These are phyloP conservation scores for Agonopterix alstromeriana DNA, from an alignment of 2,888 invertebrate species.

Conservation along the genomic window DNA sequence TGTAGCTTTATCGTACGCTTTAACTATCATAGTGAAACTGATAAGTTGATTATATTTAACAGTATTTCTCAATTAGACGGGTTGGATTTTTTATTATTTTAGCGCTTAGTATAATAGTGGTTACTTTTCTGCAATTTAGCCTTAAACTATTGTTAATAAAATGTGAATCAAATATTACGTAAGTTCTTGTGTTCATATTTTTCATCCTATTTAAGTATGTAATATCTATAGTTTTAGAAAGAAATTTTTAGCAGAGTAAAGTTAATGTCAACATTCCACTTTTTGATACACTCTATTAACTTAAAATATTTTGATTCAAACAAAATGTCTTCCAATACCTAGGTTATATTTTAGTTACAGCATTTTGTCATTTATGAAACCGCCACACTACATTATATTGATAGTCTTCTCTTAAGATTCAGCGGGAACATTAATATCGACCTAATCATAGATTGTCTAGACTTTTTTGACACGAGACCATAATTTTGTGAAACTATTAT, in stretches of 20 bases:
- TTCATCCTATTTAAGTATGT: conserved; percentile 29
- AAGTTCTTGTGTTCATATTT: conserved; percentile 43
- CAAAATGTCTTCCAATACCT: conserved; percentile 70
- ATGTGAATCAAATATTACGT: conserved; percentile 21
- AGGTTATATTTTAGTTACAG: conserved; percentile 46
- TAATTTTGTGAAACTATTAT: conserved; percentile 5
- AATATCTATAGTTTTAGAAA: background rate
- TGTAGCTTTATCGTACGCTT: conserved; percentile 71
- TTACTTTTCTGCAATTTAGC: conserved; percentile 34
- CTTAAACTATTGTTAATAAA: conserved; percentile 35
- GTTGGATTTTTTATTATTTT: conserved; percentile 50
- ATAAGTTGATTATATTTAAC: conserved; percentile 42
- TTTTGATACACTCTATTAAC: conserved; percentile 14
- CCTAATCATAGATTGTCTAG: conserved; percentile 58
- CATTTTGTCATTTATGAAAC: conserved; percentile 3
- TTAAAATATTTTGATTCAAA: conserved; percentile 43
- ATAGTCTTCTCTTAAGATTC: conserved; percentile 27
- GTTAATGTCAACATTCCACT: conserved; percentile 43
- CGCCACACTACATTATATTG: conserved; percentile 10
- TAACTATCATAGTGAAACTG: conserved; percentile 49
- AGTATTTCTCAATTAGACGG: conserved; percentile 59
- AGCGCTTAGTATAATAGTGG: conserved; percentile 35
- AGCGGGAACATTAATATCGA: conserved; percentile 63
- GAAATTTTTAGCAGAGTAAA: conserved; percentile 8
- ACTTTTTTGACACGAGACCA: conserved; percentile 21